Conservation (phyloP, 2,113 vertebrate genomes). For the Propithecus coquereli region DNA sequence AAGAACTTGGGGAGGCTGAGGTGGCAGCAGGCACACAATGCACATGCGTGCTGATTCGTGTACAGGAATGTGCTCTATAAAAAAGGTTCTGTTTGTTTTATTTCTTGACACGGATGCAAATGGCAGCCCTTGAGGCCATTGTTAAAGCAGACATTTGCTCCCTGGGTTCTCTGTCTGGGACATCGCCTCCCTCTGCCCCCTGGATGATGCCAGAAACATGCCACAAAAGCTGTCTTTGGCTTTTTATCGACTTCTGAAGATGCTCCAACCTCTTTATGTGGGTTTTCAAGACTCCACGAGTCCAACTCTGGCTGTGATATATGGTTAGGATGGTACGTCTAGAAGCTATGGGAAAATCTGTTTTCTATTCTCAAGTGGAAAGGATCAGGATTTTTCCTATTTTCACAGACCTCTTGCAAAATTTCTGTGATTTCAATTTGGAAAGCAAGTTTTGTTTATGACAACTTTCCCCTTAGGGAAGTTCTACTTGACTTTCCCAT, state of each 20-base stretch:
- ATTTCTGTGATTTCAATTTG: not conserved
- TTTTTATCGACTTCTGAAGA: not conserved
- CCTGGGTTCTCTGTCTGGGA: not conserved
- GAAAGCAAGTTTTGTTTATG: not conserved
- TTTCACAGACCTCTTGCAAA: not conserved
- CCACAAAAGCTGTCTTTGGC: not conserved
- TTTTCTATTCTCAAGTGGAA: not conserved
- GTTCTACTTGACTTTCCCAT: not conserved
- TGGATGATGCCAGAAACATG: not conserved
- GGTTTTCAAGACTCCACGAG: not conserved
- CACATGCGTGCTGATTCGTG: not conserved
- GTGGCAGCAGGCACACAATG: not conserved
- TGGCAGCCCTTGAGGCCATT: not conserved
- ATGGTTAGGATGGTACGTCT: not conserved
- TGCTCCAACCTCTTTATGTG: not conserved
- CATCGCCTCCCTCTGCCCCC: not conserved
- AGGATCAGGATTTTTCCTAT: not conserved
- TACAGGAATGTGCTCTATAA: not conserved
- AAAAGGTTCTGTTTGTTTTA: constrained; percentile 20
- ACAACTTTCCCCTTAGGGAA: not conserved
- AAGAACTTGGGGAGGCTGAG: constrained; percentile 64
- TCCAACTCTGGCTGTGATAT: not conserved
- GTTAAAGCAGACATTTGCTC: not conserved
- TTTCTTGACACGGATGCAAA: not conserved
- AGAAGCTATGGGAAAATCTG: not conserved